Conservation (phyloP, 2,888 invertebrate genomes). For the Notodonta dromedarius region DNA sequence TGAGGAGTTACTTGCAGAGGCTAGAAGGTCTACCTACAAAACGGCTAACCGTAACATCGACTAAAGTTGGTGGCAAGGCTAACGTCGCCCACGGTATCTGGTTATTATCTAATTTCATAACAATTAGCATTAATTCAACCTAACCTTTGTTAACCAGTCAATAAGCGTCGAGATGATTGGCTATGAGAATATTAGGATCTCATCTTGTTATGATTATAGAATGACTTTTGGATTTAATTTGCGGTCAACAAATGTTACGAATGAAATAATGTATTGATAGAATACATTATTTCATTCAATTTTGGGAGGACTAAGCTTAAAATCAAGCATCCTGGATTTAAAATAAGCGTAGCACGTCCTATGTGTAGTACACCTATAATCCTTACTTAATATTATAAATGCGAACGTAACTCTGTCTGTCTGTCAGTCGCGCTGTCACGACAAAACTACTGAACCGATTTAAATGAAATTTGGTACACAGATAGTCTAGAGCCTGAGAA, state of each 20-base stretch:
- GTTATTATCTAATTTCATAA: constrained; percentile 64
- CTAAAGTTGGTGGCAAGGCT: constrained; percentile 56
- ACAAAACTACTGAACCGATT: too few species aligned
- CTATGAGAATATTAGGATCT: constrained; percentile 3
- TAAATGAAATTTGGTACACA: too few species aligned
- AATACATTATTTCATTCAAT: too few species aligned
- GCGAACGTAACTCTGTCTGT: too few species aligned
- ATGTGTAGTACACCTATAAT: too few species aligned
- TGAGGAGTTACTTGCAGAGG: constrained; percentile 5
- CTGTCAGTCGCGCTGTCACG: too few species aligned
- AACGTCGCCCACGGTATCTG: constrained; percentile 53
- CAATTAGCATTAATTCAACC: constrained; percentile 58
- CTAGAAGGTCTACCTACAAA: constrained; percentile 15
- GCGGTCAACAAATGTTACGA: neutral
- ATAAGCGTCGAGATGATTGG: constrained; percentile 31
- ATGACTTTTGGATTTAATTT: neutral
- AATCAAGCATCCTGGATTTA: neutral
- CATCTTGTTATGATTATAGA: constrained; percentile 7
- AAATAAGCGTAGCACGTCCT: too few species aligned
- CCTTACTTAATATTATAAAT: too few species aligned
- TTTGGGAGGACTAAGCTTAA: neutral
- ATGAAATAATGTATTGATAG: neutral
- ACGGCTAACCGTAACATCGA: constrained; percentile 38
- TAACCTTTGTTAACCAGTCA: constrained; percentile 47
- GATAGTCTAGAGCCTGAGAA: too few species aligned